Conservation (phyloP, 2,113 vertebrate species). For the Gymnocephalus cernua region DNA sequence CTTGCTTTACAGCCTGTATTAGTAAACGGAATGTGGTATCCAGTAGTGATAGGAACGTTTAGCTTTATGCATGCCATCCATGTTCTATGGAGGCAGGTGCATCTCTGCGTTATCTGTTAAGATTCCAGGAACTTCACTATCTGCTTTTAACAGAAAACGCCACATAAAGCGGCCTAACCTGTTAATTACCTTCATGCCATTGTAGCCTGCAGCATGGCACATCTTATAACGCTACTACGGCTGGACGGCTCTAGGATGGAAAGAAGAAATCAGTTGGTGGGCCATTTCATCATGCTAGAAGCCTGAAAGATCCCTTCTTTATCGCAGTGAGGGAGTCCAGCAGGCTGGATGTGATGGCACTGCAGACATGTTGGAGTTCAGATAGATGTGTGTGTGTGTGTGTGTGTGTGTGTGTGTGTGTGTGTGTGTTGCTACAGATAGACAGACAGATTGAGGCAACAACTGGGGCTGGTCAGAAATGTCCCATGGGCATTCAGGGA, state of each 20-base stretch:
- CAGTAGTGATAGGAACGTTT: no score
- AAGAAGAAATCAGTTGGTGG: constrained; percentile 1
- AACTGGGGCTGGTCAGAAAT: constrained; percentile 35
- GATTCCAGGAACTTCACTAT: constrained; percentile 9
- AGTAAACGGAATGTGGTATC: not conserved
- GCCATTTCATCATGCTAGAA: constrained; percentile 11
- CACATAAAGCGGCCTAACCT: not conserved
- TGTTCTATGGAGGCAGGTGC: constrained; percentile 21
- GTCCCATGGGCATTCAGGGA: constrained; percentile 7
- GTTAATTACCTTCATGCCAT: constrained; percentile 11
- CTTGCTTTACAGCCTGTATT: not conserved
- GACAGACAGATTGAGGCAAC: constrained; percentile 22
- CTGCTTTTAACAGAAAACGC: not conserved
- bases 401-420: constrained; percentile 1
- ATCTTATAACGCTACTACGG: not conserved
- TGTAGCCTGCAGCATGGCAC: not conserved
- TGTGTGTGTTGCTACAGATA: constrained; percentile 17
- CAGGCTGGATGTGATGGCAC: constrained; percentile 1
- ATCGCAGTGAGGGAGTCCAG: constrained; percentile 1
- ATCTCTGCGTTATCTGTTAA: not conserved
- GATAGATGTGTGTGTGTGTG: not conserved
- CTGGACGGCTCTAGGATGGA: not conserved
- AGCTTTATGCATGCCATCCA: not conserved
- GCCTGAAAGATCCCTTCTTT: not conserved
- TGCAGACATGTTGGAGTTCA: not conserved